phyloP scores from a whole-genome alignment of 1,140 invertebrate genomes.

The Anoplolepis gracilipes region DNA sequence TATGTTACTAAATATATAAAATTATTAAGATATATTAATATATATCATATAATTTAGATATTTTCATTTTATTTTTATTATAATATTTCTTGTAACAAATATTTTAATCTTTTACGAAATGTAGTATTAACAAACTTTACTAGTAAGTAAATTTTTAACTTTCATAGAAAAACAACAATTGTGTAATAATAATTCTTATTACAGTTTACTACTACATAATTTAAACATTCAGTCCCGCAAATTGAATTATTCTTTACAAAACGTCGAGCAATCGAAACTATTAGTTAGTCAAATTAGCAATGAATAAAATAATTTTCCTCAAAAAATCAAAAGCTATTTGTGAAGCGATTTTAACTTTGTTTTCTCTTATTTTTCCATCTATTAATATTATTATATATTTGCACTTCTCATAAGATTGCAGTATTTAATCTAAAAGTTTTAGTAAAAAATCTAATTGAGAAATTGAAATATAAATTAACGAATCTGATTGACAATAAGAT shows the following conservation, averaged over 20 bases:
- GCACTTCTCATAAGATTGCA: background rate
- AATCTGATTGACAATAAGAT: conserved; percentile 33
- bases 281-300: background rate
- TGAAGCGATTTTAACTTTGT: background rate
- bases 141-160: background rate
- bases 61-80: background rate
- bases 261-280: background rate
- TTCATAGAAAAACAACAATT: background rate
- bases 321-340: background rate
- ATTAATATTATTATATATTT: too few species aligned
- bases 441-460: background rate
- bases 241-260: background rate
- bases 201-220: background rate
- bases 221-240: background rate
- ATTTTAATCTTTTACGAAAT: background rate
- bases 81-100: background rate
- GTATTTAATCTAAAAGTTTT: background rate
- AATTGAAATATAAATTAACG: conserved; percentile 39
- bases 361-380: too few species aligned
- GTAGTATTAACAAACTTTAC: background rate
- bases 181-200: background rate
- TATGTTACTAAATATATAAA: background rate
- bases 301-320: background rate
- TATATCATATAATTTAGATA: background rate
- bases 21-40: background rate